A percentile compares a stretch with the other conserved stretches of the same genome.
phyloP scores from a whole-genome alignment of 1,140 invertebrate species.

The Heliconius himera region DNA sequence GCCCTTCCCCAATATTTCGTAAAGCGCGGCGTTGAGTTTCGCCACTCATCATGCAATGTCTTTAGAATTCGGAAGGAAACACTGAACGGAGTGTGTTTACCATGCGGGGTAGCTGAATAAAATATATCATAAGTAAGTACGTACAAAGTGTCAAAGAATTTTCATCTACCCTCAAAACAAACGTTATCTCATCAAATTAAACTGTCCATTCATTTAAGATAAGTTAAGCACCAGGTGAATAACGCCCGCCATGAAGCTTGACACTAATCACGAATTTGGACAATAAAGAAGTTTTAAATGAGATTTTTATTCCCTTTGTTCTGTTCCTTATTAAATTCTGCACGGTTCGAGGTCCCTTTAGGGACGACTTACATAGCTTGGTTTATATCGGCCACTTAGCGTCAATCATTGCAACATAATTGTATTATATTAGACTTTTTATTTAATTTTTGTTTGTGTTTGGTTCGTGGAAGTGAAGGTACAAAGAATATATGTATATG shows the following conservation, averaged over 20 bases:
- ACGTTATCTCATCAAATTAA: not conserved
- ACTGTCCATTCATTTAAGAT: not conserved
- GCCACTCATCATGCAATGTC: too few relatives aligned
- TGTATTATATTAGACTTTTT: too few relatives aligned
- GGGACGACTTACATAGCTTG: conserved; percentile 24
- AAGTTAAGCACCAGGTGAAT: conserved; percentile 14
- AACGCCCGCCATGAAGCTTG: conserved; percentile 17
- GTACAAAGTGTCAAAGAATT: not conserved
- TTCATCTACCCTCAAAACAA: not conserved
- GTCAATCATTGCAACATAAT: too few relatives aligned
- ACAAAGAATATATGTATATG: too few relatives aligned
- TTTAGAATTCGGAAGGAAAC: too few relatives aligned
- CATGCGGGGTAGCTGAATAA: too few relatives aligned
- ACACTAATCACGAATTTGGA: conserved; percentile 41
- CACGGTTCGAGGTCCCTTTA: conserved; percentile 15
- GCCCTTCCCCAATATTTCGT: too few relatives aligned
- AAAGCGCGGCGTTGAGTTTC: too few relatives aligned
- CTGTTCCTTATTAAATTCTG: conserved; percentile 37
- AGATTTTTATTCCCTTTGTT: conserved; percentile 38
- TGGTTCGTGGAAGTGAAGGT: too few relatives aligned
- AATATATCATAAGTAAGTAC: not conserved
- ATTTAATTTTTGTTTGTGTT: too few relatives aligned
- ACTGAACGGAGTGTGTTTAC: too few relatives aligned
- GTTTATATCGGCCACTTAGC: conserved; percentile 23
- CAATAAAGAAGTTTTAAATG: conserved; percentile 38